These are phyloP conservation scores for Callopanchax toddi DNA, from an alignment of 2,113 vertebrate species.

Conservation along the genomic window DNA sequence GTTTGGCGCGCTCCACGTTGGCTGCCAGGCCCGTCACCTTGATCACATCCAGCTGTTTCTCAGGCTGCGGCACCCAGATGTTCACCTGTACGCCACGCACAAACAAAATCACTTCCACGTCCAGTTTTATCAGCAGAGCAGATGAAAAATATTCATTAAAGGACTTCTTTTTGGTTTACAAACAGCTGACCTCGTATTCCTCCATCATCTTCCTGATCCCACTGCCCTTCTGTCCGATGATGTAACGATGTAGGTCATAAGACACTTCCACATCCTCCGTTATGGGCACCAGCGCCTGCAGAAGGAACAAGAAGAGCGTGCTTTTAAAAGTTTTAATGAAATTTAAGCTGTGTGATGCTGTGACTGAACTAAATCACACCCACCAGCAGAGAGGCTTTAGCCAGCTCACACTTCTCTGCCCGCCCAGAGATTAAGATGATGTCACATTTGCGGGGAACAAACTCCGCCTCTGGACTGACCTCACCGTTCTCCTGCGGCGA, in stretches of 20 bases:
- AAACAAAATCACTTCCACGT: neutral
- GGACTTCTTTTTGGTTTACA: neutral
- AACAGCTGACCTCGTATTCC: conserved; percentile 79
- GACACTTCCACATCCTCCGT: conserved; percentile 82
- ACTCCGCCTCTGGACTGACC: conserved; percentile 72
- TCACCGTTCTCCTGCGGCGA: conserved; percentile 78
- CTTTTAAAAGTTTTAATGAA: neutral
- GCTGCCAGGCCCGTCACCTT: conserved; percentile 80
- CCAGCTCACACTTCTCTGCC: conserved; percentile 81
- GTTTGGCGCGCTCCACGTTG: conserved; percentile 81
- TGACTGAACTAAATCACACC: neutral
- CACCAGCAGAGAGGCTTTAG: conserved; percentile 81
- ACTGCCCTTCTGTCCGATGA: conserved; percentile 85
- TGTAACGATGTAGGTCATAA: conserved; percentile 85
- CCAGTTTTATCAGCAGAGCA: too few relatives aligned
- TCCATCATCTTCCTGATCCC: conserved; percentile 89
- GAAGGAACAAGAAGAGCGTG: neutral
- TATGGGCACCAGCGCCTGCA: conserved; percentile 83
- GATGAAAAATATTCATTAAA: too few relatives aligned
- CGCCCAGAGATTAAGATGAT: conserved; percentile 79
- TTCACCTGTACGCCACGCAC: conserved; percentile 74
- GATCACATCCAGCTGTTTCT: conserved; percentile 81
- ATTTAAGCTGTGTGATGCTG: too few relatives aligned
- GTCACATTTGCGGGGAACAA: conserved; percentile 80
- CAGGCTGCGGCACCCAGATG: conserved; percentile 82